Percentiles rank a stretch among this genome's conserved stretches.
These are phyloP conservation scores for Seriola dumerili DNA, from an alignment of 2,113 vertebrate genomes.

Conservation along the genomic window DNA sequence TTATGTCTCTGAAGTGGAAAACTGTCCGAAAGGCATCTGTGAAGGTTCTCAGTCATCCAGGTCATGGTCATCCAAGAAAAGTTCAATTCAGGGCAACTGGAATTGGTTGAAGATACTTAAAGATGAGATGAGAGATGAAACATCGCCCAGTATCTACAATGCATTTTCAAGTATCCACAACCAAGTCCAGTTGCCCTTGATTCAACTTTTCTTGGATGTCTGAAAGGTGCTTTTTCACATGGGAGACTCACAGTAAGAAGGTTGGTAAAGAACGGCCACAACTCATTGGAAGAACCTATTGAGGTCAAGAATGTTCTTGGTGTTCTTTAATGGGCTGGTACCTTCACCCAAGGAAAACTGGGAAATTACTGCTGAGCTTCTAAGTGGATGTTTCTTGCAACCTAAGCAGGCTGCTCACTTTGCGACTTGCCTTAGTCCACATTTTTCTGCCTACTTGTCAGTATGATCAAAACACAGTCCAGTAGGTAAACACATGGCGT, in stretches of 20 bases:
- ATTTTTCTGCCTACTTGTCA: constrained; percentile 41
- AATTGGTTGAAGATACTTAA: too few relatives aligned
- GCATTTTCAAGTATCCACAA: too few relatives aligned
- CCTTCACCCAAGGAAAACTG: constrained; percentile 23
- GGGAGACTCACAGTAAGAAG: background rate
- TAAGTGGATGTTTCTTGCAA: constrained; percentile 51
- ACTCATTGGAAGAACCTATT: background rate
- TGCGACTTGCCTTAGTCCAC: constrained; percentile 14
- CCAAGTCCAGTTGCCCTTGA: too few relatives aligned
- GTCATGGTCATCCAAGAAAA: too few relatives aligned
- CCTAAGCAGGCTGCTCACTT: constrained; percentile 43
- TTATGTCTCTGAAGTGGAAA: background rate
- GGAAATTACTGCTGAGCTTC: constrained; percentile 17
- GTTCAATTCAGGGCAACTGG: too few relatives aligned
- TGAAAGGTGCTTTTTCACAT: background rate
- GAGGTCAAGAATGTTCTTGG: constrained; percentile 22
- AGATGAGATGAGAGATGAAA: too few relatives aligned
- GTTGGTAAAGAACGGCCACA: background rate
- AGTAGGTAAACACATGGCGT: constrained; percentile 44
- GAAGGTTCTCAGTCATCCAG: too few relatives aligned
- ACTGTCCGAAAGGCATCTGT: background rate
- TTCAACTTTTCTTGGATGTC: too few relatives aligned
- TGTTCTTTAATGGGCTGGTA: constrained; percentile 27
- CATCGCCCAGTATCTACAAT: too few relatives aligned
- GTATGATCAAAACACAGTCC: constrained; percentile 57